Evolutionary conservation across 2,113 vertebrate genomes (phyloP).

Genomic region (Cyprinus carpio): DNA sequence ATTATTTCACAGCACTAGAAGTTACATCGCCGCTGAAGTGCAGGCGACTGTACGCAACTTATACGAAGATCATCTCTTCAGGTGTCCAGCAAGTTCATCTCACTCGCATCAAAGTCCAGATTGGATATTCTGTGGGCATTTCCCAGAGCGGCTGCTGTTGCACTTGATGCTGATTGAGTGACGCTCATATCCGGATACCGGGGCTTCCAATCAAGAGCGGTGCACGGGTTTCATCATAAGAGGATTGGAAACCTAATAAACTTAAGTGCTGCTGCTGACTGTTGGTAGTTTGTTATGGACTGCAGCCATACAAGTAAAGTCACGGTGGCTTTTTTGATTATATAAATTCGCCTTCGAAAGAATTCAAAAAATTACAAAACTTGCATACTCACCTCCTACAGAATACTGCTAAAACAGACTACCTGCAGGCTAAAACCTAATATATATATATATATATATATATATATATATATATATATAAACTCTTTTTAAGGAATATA

Average conservation of each 20-base stretch:
- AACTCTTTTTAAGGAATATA: no score
- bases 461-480: no score
- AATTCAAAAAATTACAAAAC: not conserved
- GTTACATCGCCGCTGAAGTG: not conserved
- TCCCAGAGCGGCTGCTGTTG: not conserved
- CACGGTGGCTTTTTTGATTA: not conserved
- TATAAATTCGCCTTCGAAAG: not conserved
- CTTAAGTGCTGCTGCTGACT: slow-evolving; percentile 1
- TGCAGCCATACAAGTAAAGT: no score
- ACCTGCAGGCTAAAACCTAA: no score
- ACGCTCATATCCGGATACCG: slow-evolving; percentile 24
- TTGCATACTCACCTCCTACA: not conserved
- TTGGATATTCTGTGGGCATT: not conserved
- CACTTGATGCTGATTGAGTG: slow-evolving; percentile 27
- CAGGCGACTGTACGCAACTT: not conserved
- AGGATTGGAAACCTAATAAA: slow-evolving; percentile 36
- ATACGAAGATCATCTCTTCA: not conserved
- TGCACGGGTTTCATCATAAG: not conserved
- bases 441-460: no score
- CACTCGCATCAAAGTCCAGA: not conserved
- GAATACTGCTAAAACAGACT: no score
- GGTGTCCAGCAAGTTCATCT: not conserved
- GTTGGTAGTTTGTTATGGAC: not conserved
- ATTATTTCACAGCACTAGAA: not conserved
- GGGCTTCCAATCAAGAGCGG: slow-evolving; percentile 28